Percentiles rank a stretch among this genome's conserved stretches.
These are phyloP conservation scores for Adelphocoris suturalis DNA, from an alignment of 2,888 invertebrate genomes.

Conservation along the genomic window DNA sequence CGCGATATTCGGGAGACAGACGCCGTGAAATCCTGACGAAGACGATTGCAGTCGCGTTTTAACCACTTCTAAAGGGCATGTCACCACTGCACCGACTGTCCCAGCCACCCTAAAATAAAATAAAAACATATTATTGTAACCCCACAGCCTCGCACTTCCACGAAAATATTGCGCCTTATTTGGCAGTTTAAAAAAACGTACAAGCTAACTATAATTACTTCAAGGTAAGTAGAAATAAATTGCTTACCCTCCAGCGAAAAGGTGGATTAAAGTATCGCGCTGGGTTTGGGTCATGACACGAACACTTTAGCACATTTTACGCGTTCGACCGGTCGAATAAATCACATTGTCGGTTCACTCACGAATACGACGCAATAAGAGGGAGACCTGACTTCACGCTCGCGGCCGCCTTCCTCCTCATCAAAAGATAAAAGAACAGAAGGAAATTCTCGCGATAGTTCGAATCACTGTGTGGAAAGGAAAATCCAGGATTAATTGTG, in stretches of 20 bases:
- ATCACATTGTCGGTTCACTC: constrained; percentile 50
- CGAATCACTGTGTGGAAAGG: not conserved
- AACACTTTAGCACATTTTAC: constrained; percentile 52
- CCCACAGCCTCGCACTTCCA: not conserved
- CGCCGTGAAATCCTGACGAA: constrained; percentile 82
- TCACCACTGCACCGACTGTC: constrained; percentile 96
- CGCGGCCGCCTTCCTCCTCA: constrained; percentile 18
- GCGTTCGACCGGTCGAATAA: constrained; percentile 42
- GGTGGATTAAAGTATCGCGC: constrained; percentile 92
- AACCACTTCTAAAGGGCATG: constrained; percentile 98
- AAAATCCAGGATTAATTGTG: not conserved
- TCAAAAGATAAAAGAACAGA: not conserved
- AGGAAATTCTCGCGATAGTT: not conserved
- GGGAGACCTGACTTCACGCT: not conserved
- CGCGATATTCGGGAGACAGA: constrained; percentile 79
- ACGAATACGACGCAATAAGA: constrained; percentile 60
- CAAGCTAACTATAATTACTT: too few species aligned
- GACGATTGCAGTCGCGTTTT: constrained; percentile 98
- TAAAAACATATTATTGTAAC: not conserved
- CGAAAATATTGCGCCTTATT: too few species aligned
- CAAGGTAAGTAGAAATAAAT: not conserved
- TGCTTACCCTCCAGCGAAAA: constrained; percentile 96
- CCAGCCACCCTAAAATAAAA: constrained; percentile 90
- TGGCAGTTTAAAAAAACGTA: too few species aligned
- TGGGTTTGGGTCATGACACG: constrained; percentile 74